Base-by-base conservation (phyloP, 2,797 vertebrate species). In the Melanotaenia trifasciata region DNA sequence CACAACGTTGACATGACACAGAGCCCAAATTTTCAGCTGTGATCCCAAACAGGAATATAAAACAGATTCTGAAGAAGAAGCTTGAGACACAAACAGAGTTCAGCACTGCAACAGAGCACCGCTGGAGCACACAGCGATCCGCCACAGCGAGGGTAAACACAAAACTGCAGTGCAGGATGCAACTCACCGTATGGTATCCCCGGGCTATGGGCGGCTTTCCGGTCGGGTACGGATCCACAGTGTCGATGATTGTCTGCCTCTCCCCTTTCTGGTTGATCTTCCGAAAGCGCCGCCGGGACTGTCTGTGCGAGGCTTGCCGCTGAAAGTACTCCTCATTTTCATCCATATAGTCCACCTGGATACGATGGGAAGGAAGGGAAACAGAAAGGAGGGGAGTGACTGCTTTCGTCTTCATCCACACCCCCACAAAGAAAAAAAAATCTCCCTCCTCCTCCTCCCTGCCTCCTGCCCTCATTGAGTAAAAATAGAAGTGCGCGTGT, bases 291-390 rank as follows among this genome's bases (percentile, higher is more conserved):
- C 98, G 95, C 66, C 98, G 96, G 79, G 98, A 99, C 83, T 99
- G 98, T 84, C 98, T 93, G 87, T 99, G 97, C 74, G 98, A 98
- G 59, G 97, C 98, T 94, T 99, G 98, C 14, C 98, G 95, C 85
- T 99, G 98, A 80, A 99, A 99, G 94, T 98, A 98, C 83, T 99
- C 98, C 94, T 99, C 98, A 97, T 97, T 98, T 96, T 99, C 98
- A 94, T 99, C 98, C 97, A 99, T 98, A 93, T 99, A 99, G 96
- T 99, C 98, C 92, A 99, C 98, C 98, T 99, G 90, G 53, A 79
- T 56, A 82, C 0, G 63, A 79, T 1, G 54, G 74, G 35, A 64
- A 53, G 62, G 32, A 53, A 75, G 75, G 38, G 67, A 68, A 70
- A 50, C 0, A 12, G 60, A 72, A 33, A 80, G 73, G 73, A 65